These are phyloP conservation scores for Origma solitaria DNA, from an alignment of 2,113 vertebrate species.

Conservation along the genomic window DNA sequence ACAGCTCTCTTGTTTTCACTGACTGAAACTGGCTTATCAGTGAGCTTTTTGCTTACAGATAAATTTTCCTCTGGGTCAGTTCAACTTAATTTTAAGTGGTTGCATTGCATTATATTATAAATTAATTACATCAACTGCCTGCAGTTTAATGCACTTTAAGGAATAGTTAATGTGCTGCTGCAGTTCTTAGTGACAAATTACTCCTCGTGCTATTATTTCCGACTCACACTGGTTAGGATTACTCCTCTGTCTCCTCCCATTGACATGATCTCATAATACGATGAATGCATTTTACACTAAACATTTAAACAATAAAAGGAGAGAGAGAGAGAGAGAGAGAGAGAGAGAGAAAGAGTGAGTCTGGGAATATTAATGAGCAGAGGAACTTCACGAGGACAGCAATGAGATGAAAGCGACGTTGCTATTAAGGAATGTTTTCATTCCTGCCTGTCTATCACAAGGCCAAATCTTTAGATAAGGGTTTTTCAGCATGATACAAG, in stretches of 20 bases:
- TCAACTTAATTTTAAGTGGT: slow-evolving; percentile 37
- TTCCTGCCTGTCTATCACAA: slow-evolving; percentile 69
- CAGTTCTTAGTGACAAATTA: slow-evolving; percentile 13
- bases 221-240: not conserved
- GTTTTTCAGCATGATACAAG: slow-evolving; percentile 77
- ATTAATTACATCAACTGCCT: slow-evolving; percentile 38
- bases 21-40: slow-evolving; percentile 4
- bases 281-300: slow-evolving; percentile 34
- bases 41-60: slow-evolving; percentile 18
- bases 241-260: slow-evolving; percentile 5
- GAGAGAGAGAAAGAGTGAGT: not conserved
- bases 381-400: slow-evolving; percentile 1
- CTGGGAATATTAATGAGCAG: slow-evolving; percentile 50
- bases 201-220: not conserved
- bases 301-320: slow-evolving; percentile 54
- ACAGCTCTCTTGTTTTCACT: not conserved
- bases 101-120: slow-evolving; percentile 25
- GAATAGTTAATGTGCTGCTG: not conserved
- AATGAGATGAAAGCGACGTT: slow-evolving; percentile 40
- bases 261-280: slow-evolving; percentile 44
- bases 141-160: slow-evolving; percentile 1
- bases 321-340: not conserved
- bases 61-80: not conserved
- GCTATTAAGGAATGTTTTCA: slow-evolving; percentile 60
- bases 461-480: slow-evolving; percentile 81